Evolutionary conservation across 2,113 vertebrate species (phyloP).

Genomic region (Carettochelys insculpta): DNA sequence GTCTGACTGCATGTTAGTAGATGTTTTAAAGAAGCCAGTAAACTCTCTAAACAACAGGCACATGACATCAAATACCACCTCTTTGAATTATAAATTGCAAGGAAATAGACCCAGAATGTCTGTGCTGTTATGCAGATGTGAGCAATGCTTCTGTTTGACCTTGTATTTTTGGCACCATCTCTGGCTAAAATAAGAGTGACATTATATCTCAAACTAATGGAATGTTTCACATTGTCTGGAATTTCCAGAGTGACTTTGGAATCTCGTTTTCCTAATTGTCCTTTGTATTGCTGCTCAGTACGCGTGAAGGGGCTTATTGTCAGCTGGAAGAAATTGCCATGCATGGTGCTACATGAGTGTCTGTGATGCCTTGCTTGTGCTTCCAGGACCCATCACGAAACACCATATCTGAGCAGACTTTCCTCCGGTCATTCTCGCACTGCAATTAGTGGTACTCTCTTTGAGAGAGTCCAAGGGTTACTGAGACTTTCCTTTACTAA

Average conservation of each 20-base stretch:
- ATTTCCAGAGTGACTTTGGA: neutral
- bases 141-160: neutral
- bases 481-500: neutral
- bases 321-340: neutral
- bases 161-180: neutral
- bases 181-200: neutral
- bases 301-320: neutral
- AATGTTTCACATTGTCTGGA: neutral
- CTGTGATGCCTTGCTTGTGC: neutral
- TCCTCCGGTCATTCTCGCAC: neutral
- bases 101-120: neutral
- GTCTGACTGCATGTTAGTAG: neutral
- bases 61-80: neutral
- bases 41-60: neutral
- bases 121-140: neutral
- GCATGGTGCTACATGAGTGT: neutral
- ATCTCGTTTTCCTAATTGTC: neutral
- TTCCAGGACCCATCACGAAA: neutral
- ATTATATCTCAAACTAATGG: neutral
- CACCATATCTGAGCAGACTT: neutral
- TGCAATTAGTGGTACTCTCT: neutral
- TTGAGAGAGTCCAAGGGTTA: neutral
- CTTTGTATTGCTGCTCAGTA: neutral
- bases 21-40: neutral
- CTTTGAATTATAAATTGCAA: neutral